These are phyloP conservation scores for Trichogramma dendrolimi DNA, from an alignment of 2,888 invertebrate genomes.

Conservation along the genomic window DNA sequence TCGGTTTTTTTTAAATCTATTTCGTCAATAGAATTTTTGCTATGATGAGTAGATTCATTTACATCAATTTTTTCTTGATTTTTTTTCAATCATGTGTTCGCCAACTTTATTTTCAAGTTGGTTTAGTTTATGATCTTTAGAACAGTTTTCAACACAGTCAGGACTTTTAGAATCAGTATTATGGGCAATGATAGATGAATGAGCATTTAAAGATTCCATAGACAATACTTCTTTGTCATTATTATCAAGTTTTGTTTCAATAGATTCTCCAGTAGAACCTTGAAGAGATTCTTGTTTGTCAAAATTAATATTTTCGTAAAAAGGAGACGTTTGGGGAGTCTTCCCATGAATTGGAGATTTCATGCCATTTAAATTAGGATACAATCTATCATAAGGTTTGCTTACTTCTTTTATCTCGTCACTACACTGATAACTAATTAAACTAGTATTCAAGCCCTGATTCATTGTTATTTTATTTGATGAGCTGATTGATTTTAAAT, in stretches of 20 bases:
- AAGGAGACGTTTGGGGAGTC: conserved; percentile 34
- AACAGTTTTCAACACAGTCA: conserved; percentile 23
- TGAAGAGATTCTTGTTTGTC: conserved; percentile 27
- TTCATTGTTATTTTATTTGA: conserved; percentile 15
- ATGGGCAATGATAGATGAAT: conserved; percentile 12
- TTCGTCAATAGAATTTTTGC: conserved; percentile 28
- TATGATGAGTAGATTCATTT: conserved; percentile 19
- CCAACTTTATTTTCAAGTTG: neutral
- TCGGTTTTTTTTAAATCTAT: conserved; percentile 36
- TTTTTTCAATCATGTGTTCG: conserved; percentile 5
- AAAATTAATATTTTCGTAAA: conserved; percentile 29
- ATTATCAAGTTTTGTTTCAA: conserved; percentile 16
- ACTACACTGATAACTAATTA: conserved; percentile 23
- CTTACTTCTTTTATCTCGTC: conserved; percentile 16
- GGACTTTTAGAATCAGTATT: conserved; percentile 17
- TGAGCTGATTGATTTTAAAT: conserved; percentile 7
- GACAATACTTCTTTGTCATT: conserved; percentile 26
- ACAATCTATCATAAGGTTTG: conserved; percentile 18
- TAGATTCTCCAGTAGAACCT: conserved; percentile 29
- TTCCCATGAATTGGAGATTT: conserved; percentile 38
- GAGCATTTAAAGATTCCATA: conserved; percentile 25
- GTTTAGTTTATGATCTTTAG: conserved; percentile 19
- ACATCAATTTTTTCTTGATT: conserved; percentile 9
- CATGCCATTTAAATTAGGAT: conserved; percentile 32
- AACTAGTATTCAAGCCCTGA: conserved; percentile 24